These are phyloP conservation scores for Gastrophryne carolinensis DNA, from an alignment of 2,797 vertebrate species.

Conservation along the genomic window DNA sequence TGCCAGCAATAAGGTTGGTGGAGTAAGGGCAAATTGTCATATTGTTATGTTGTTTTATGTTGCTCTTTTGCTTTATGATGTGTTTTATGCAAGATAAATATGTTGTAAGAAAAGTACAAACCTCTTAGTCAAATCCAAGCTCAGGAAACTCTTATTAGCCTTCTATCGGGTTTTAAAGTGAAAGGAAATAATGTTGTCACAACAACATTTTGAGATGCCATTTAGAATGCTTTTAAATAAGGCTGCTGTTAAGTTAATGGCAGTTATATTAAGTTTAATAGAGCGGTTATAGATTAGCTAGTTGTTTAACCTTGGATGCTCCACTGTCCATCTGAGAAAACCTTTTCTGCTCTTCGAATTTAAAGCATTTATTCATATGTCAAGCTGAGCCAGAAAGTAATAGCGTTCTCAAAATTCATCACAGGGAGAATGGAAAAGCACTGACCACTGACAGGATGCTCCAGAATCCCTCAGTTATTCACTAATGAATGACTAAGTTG, in stretches of 20 bases:
- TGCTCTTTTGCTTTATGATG: too few species aligned
- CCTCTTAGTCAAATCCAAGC: too few species aligned
- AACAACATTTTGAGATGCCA: constrained; percentile 1
- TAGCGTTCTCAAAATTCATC: neutral
- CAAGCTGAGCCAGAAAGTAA: constrained; percentile 2
- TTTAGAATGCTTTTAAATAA: neutral
- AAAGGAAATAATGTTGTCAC: neutral
- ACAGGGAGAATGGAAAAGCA: neutral
- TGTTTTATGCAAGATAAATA: too few species aligned
- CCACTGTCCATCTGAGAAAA: constrained; percentile 7
- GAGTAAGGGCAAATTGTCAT: too few species aligned
- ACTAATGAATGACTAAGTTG: neutral
- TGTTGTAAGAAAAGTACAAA: too few species aligned
- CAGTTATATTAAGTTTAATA: constrained; percentile 17
- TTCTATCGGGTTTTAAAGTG: too few species aligned
- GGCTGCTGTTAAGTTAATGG: constrained; percentile 20
- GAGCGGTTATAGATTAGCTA: neutral
- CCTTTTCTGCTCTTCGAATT: constrained; percentile 1
- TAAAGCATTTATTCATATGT: constrained; percentile 13
- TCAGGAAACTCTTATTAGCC: too few species aligned
- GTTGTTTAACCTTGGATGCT: constrained; percentile 33
- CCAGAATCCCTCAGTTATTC: neutral
- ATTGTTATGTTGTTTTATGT: too few species aligned
- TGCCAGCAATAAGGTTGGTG: too few species aligned
- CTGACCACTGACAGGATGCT: neutral